A percentile compares a stretch with the other conserved stretches of the same genome.
These are phyloP conservation scores for Odocoileus hemionus DNA, from an alignment of 2,113 vertebrate species.

Conservation along the genomic window DNA sequence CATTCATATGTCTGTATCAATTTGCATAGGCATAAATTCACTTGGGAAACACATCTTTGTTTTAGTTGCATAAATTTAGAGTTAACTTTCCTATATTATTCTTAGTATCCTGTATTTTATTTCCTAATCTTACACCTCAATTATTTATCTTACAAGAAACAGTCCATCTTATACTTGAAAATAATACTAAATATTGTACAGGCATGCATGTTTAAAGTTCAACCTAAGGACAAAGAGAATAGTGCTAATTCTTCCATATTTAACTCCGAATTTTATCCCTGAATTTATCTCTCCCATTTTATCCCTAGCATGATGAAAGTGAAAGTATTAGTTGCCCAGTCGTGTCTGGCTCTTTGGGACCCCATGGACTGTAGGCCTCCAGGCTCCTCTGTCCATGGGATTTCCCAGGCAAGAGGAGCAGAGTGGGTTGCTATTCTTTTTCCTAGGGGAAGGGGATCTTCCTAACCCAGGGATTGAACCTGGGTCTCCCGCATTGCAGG, in stretches of 20 bases:
- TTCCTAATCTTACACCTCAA: neutral
- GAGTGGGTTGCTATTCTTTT: neutral
- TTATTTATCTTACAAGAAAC: neutral
- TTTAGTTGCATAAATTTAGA: neutral
- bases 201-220: neutral
- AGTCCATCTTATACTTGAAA: neutral
- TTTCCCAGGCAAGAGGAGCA: neutral
- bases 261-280: slow-evolving; percentile 57
- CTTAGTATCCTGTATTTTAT: neutral
- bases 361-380: neutral
- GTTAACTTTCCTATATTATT: neutral
- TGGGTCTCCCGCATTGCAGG: neutral
- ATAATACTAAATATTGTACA: neutral
- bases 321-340: neutral
- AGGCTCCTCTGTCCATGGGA: neutral
- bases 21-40: neutral
- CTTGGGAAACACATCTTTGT: neutral
- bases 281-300: neutral
- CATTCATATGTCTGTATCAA: neutral
- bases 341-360: neutral
- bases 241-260: slow-evolving; percentile 55
- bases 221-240: slow-evolving; percentile 26
- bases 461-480: neutral
- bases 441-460: neutral
- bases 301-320: neutral